Base-by-base conservation (phyloP, 35 echinoderm and acorn worm species). In the Apostichopus japonicus region DNA sequence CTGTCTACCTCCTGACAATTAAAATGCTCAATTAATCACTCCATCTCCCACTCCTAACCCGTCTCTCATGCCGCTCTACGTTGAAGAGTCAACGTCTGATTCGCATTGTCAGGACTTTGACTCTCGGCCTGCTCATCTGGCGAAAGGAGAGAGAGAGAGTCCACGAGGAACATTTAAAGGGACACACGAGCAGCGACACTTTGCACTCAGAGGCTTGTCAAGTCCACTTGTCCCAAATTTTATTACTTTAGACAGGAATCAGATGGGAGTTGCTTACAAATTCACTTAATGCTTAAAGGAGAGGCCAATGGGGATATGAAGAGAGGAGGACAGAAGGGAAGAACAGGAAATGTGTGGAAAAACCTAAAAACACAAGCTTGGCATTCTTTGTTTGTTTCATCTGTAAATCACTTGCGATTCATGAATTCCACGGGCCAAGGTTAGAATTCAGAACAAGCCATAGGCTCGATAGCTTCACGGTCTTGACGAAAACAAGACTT, bases 21-120 rank as follows among this genome's bases (percentile, higher is more conserved):
- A 44, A 44, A 84, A 84, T 84, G 81, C 81, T 84, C 81, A 84
- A 84, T 84, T 84, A 84, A 84, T 84, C 81, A 84, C 81, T 84
- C 56, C 81, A 7, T 21, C 56, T 84, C 56, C n/a, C 71, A 75
- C 17, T 57, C 22, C 54, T 58, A 84, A 58, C 81, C 81, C 81
- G 56, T 56, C 57, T 51, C 16, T 84, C 81, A 84, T 84, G 81
- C 33, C 4, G 33, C 81, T 84, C 56, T 55, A 51, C 54, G 53
- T 21, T 58, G 54, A 84, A 55, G 81, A 84, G 51, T 84, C 54
- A 84, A 84, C 54, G 81, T 84, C 81, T 84, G 81, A 57, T 84
- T 58, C 81, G 24, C 16, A 6, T 53, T 51, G 56, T 17, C 51
- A 84, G 81, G 81, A 84, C 81, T 84, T 83, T 57, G 81, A 84